Base-by-base conservation (phyloP, 2,797 vertebrate genomes). In the Lemur catta region DNA sequence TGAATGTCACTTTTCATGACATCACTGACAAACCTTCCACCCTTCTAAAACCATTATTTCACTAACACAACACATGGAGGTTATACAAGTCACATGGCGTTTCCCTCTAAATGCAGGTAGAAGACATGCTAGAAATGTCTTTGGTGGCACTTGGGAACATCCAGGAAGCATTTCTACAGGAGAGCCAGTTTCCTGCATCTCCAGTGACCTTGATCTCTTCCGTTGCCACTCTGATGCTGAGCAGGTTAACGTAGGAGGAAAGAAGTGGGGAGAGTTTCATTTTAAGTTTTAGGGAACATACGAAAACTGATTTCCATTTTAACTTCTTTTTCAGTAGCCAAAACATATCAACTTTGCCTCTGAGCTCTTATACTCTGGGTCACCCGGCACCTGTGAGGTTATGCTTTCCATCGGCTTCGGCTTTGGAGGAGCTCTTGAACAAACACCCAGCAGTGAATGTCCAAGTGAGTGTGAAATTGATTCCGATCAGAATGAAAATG, bases 381-480 rank as follows among this genome's bases (percentile, higher is more conserved):
- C 30, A 65, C 7, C 97, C 98, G 0, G 89, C 95, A 2, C 79
- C 89, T 8, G 22, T 97, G 72, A 93, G 9, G 12, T 72, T 98
- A 35, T 88, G 76, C 55, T 97, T 98, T 74, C 97, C 97, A 0
- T 65, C 96, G 0, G 61, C 92, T 26, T 26, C 82, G 0, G 76
- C 96, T 1, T 65, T 98, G 86, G 76, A 67, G 24, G 65, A 79
- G 1, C 41, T 97, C 43, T 84, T 96, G 76, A 63, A 35, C 6
- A 84, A 81, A 33, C 82, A 95, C 41, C 75, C 18, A 13, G 57
- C 30, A 69, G 33, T 96, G 46, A 87, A 95, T 18, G 79, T 98
- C 75, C 97, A 97, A 50, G 98, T 98, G 61, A 97, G 97, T 84
- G 50, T 33, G 46, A 91, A 67, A 17, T 30, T 67, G 22, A 71